Percentiles rank a stretch among this genome's conserved stretches.
Conservation (phyloP, 1,140 invertebrate species). For the Papilio dardanus region DNA sequence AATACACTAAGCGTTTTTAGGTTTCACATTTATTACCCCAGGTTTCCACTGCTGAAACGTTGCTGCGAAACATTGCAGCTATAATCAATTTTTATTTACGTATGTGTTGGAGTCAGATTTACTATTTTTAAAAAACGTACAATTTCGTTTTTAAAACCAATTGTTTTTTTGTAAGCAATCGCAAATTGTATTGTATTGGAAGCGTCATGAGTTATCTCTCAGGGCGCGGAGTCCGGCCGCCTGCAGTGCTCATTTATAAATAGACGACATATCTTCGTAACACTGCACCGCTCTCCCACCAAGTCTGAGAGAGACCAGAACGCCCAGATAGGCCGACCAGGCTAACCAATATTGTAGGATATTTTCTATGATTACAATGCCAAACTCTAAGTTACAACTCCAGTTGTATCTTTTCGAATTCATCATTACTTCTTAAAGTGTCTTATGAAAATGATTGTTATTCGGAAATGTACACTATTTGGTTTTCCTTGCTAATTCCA, state of each 20-base stretch:
- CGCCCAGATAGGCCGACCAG: constrained; percentile 9
- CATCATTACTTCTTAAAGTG: neutral
- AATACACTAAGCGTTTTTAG: too few species aligned
- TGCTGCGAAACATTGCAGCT: neutral
- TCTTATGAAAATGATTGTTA: neutral
- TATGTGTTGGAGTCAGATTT: neutral
- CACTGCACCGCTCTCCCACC: constrained; percentile 75
- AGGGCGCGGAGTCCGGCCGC: constrained; percentile 56
- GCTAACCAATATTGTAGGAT: neutral
- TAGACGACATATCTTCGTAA: constrained; percentile 75
- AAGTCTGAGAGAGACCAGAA: constrained; percentile 70
- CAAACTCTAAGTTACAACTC: neutral
- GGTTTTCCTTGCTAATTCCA: neutral
- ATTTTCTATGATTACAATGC: neutral
- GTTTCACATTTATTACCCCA: neutral
- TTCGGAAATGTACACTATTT: neutral
- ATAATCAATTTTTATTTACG: too few species aligned
- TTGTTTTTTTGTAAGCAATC: neutral
- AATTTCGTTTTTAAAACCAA: neutral
- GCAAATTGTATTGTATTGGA: neutral
- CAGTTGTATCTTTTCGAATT: neutral
- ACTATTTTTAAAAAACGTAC: too few species aligned
- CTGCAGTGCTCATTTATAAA: constrained; percentile 73
- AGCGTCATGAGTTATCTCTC: constrained; percentile 1
- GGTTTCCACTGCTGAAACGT: neutral